Conservation (phyloP, 2,113 vertebrate species). For the Spheniscus mendiculus region DNA sequence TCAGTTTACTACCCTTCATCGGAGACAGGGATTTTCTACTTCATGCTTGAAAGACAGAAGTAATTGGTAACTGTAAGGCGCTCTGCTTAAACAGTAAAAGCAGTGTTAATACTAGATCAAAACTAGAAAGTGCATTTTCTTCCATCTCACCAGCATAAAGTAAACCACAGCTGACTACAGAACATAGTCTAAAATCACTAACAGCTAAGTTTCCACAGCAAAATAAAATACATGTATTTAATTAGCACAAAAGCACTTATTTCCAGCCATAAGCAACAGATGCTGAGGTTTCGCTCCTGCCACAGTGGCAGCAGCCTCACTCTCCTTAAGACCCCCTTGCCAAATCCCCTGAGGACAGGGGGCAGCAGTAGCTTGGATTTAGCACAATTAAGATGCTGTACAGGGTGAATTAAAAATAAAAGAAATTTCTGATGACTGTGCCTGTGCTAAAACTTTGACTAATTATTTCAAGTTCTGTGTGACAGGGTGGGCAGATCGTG, state of each 20-base stretch:
- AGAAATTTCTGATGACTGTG: not conserved
- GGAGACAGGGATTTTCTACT: not conserved
- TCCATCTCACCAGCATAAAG: not conserved
- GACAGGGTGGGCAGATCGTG: rapidly evolving
- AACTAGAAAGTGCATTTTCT: not conserved
- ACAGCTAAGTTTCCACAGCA: not conserved
- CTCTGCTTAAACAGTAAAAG: not conserved
- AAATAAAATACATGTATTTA: not conserved
- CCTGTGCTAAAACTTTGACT: not conserved
- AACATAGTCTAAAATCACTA: not conserved
- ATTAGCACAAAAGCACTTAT: not conserved
- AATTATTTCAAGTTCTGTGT: not conserved
- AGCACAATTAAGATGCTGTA: not conserved
- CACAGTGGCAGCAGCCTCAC: not conserved
- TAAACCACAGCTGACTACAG: not conserved
- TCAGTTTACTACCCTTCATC: not conserved
- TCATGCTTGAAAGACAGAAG: not conserved
- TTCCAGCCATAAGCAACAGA: not conserved
- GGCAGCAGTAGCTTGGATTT: not conserved
- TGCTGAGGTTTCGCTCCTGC: not conserved
- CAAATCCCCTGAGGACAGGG: not conserved
- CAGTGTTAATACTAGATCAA: not conserved
- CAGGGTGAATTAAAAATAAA: not conserved
- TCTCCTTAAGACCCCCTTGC: not conserved
- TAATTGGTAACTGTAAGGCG: not conserved